Conservation (phyloP, 1,140 invertebrate genomes). For the Drosophila nikananu region DNA sequence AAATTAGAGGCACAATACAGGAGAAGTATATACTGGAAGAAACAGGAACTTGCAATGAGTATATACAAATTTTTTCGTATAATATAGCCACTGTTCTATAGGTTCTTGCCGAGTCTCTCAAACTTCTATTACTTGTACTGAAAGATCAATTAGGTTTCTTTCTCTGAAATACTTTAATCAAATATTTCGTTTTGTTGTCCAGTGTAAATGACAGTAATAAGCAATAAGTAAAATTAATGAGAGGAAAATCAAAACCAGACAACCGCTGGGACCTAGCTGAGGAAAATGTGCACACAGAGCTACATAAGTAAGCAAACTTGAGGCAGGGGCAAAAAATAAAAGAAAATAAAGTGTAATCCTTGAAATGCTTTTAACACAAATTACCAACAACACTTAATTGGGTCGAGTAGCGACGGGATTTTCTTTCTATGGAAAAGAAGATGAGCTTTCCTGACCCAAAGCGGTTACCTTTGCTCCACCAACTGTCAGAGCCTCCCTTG, state of each 20-base stretch:
- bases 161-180: background rate
- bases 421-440: background rate
- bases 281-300: slow-evolving; percentile 10
- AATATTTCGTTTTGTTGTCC: background rate
- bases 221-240: slow-evolving; percentile 24
- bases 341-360: slow-evolving; percentile 49
- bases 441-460: slow-evolving; percentile 25
- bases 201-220: slow-evolving; percentile 35
- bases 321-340: background rate
- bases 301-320: slow-evolving; percentile 24
- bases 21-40: slow-evolving; percentile 11
- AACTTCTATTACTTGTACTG: too few species aligned
- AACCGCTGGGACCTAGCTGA: slow-evolving; percentile 16
- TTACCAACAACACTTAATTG: slow-evolving; percentile 63
- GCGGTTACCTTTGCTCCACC: slow-evolving; percentile 4
- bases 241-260: slow-evolving; percentile 26
- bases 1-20: slow-evolving; percentile 14
- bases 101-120: too few species aligned
- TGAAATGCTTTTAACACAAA: slow-evolving; percentile 72
- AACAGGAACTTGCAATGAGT: background rate
- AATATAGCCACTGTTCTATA: background rate
- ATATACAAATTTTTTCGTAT: background rate
- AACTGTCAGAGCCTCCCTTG: background rate
- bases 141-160: too few species aligned
- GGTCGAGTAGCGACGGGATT: slow-evolving; percentile 18